Evolutionary conservation across 1,140 invertebrate genomes (phyloP).

Genomic region (Ceratina australensis): DNA sequence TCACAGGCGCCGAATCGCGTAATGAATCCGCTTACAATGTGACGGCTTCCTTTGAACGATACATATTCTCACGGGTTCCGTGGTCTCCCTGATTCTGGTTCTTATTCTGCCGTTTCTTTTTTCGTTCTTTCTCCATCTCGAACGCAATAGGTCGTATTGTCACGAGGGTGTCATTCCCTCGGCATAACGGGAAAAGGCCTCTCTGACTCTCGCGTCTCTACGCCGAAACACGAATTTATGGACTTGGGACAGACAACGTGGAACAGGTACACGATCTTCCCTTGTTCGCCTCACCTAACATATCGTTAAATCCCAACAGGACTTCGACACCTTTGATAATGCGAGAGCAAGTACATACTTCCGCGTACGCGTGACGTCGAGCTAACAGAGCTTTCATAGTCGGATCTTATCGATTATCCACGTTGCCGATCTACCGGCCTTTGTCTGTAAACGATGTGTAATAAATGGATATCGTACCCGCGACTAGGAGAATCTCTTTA

Average conservation of each 20-base stretch:
- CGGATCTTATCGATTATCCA: slow-evolving; percentile 59
- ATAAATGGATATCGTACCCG: slow-evolving; percentile 61
- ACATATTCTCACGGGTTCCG: slow-evolving; percentile 69
- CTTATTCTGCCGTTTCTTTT: slow-evolving; percentile 22
- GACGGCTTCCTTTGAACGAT: slow-evolving; percentile 71
- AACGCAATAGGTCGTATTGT: slow-evolving; percentile 72
- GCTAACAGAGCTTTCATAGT: slow-evolving; percentile 32
- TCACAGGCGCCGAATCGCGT: slow-evolving; percentile 71
- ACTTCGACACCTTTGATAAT: slow-evolving; percentile 4
- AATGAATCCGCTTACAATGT: slow-evolving; percentile 72
- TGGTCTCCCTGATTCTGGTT: slow-evolving; percentile 13
- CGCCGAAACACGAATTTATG: slow-evolving; percentile 67
- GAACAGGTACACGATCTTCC: slow-evolving; percentile 38
- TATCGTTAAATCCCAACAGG: slow-evolving; percentile 10
- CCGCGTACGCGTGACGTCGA: slow-evolving; percentile 10
- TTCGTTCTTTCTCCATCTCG: slow-evolving; percentile 26
- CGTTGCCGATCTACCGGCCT: slow-evolving; percentile 16
- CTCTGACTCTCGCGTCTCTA: slow-evolving; percentile 49
- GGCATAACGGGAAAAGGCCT: slow-evolving; percentile 40
- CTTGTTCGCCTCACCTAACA: slow-evolving; percentile 25
- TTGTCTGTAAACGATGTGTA: slow-evolving; percentile 64
- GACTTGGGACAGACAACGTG: slow-evolving; percentile 35
- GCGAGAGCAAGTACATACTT: neutral
- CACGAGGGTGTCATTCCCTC: slow-evolving; percentile 60
- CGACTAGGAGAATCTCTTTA: slow-evolving; percentile 22